These are phyloP conservation scores for Hyposoter didymator DNA, from an alignment of 2,888 invertebrate genomes.

Conservation along the genomic window DNA sequence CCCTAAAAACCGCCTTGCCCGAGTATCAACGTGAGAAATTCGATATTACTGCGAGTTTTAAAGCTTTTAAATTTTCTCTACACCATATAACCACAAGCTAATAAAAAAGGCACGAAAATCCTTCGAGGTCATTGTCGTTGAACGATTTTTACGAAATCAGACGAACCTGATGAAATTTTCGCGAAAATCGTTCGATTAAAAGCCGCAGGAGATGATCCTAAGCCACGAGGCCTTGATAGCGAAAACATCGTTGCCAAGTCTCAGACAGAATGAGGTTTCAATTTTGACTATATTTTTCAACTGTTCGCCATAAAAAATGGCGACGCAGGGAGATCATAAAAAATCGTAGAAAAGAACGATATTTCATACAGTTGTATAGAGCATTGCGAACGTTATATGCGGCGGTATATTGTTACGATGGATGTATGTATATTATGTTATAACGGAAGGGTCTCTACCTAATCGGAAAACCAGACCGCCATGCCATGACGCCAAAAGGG, in stretches of 20 bases:
- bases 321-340: neutral
- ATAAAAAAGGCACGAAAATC: neutral
- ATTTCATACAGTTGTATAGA: constrained; percentile 11
- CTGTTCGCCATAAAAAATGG: constrained; percentile 7
- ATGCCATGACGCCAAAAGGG: constrained; percentile 41
- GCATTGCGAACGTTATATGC: constrained; percentile 8
- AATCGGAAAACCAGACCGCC: constrained; percentile 46
- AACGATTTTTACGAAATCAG: neutral
- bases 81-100: neutral
- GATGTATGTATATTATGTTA: constrained; percentile 25
- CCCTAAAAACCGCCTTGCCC: constrained; percentile 13
- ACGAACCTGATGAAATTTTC: neutral
- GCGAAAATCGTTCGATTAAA: neutral
- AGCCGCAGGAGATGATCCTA: neutral
- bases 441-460: constrained; percentile 54
- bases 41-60: constrained; percentile 15
- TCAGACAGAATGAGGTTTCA: neutral
- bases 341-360: constrained; percentile 21
- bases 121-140: neutral
- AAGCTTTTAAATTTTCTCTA: neutral
- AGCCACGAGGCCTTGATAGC: neutral
- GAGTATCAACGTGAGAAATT: constrained; percentile 40
- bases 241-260: neutral
- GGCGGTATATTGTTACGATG: constrained; percentile 16
- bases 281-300: neutral